Evolutionary conservation across 2,113 vertebrate species (phyloP).

Genomic region (Anser cygnoides): DNA sequence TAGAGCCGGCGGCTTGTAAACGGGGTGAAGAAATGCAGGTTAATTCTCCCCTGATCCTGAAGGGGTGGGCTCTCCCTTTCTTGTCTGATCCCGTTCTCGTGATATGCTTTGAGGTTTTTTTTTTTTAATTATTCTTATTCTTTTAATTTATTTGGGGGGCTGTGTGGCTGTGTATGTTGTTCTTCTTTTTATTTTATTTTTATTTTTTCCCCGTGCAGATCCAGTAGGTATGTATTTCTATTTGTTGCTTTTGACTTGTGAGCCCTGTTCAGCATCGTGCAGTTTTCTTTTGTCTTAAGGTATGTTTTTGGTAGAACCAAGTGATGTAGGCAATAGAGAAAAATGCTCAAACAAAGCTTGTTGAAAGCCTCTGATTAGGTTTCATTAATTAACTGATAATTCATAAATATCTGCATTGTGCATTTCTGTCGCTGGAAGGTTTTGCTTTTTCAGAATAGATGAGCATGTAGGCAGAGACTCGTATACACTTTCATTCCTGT

Average conservation of each 20-base stretch:
- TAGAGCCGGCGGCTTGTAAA: background rate
- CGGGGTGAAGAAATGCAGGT: conserved; percentile 45
- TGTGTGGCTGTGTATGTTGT: background rate
- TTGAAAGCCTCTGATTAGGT: background rate
- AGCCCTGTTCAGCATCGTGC: rapidly evolving
- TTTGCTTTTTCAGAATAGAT: background rate
- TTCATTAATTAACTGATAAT: background rate
- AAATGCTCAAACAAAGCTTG: background rate
- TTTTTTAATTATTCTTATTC: background rate
- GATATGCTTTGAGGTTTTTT: background rate
- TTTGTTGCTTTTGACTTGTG: background rate
- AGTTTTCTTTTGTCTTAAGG: conserved; percentile 41
- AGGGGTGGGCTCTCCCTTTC: conserved; percentile 32
- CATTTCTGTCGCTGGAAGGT: background rate
- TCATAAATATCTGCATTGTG: rapidly evolving
- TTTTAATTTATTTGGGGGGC: background rate
- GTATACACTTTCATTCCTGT: background rate
- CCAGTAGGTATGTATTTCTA: background rate
- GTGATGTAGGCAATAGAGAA: background rate
- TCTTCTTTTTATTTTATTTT: background rate
- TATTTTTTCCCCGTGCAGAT: background rate
- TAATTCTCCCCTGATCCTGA: conserved; percentile 30
- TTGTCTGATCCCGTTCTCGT: conserved; percentile 38
- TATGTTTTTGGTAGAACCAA: background rate
- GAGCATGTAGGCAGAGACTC: background rate